Conservation (phyloP, 2,113 vertebrate species). For the Mesitornis unicolor region DNA sequence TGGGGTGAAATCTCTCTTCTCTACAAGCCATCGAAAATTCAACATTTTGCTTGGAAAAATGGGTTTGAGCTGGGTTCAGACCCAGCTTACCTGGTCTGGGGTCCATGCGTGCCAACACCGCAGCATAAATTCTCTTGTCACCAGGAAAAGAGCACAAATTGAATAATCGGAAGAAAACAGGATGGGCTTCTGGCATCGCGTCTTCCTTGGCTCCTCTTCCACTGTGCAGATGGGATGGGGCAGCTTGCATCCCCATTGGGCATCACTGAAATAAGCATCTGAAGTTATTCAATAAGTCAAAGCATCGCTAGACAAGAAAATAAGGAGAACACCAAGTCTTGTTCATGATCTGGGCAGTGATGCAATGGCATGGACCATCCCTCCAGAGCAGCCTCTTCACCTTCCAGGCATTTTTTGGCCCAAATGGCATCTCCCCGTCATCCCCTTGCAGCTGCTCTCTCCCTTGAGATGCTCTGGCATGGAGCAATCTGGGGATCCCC, state of each 20-base stretch:
- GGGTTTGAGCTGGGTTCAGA: background rate
- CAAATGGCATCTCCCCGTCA: background rate
- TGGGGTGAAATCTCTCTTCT: background rate
- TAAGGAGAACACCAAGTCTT: background rate
- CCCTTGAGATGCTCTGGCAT: background rate
- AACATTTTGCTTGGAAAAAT: background rate
- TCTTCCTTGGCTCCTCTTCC: background rate
- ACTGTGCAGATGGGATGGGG: background rate
- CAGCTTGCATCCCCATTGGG: background rate
- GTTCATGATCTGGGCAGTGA: background rate
- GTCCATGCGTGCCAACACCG: accelerated
- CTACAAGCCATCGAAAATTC: background rate
- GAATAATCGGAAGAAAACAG: background rate
- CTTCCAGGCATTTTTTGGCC: accelerated
- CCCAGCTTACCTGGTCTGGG: background rate
- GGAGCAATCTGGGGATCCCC: background rate
- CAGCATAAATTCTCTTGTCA: background rate
- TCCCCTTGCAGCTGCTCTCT: accelerated
- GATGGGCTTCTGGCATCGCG: accelerated
- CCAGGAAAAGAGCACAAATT: background rate
- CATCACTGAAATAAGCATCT: background rate
- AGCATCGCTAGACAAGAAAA: background rate
- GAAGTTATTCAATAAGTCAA: background rate
- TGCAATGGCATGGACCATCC: accelerated
- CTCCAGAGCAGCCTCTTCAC: accelerated